Conservation (phyloP, 30 jellyfish, hydroid and myxozoan genomes). For the Clytia hemisphaerica region DNA sequence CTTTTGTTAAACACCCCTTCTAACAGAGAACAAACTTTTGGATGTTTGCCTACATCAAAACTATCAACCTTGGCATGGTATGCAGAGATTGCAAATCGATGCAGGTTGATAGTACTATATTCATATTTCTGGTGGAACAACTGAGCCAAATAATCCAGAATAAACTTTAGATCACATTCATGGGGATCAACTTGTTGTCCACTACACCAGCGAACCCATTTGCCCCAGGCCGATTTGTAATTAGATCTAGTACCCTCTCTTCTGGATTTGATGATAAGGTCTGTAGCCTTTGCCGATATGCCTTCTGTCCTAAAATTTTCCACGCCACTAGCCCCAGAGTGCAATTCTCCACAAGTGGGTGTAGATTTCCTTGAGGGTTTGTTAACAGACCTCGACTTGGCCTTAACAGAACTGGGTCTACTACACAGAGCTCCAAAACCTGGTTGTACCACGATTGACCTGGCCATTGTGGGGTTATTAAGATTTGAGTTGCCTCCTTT, state of each 20-base stretch:
- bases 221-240: slow-evolving; percentile 37
- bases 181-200: slow-evolving; percentile 32
- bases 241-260: slow-evolving; percentile 10
- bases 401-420: not conserved
- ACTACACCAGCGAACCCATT: slow-evolving; percentile 36
- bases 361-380: not conserved
- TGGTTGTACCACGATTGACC: slow-evolving; percentile 29
- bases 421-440: slow-evolving; percentile 1
- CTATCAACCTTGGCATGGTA: not conserved
- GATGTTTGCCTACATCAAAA: slow-evolving; percentile 22
- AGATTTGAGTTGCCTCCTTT: not conserved
- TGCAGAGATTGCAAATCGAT: slow-evolving; percentile 31
- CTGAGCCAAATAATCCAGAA: slow-evolving; percentile 9
- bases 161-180: slow-evolving; percentile 9
- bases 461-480: slow-evolving; percentile 24
- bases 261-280: slow-evolving; percentile 14
- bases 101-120: slow-evolving; percentile 17
- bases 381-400: not conserved
- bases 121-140: slow-evolving; percentile 2
- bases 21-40: not conserved
- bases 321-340: slow-evolving; percentile 20
- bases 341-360: slow-evolving; percentile 7
- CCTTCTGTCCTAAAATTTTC: slow-evolving; percentile 29
- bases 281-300: slow-evolving; percentile 27
- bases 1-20: not conserved